Percentiles rank a stretch among this genome's conserved stretches.
Evolutionary conservation across 2,797 vertebrate species (phyloP).

Genomic region (Microctenopoma stevenorrisi): DNA sequence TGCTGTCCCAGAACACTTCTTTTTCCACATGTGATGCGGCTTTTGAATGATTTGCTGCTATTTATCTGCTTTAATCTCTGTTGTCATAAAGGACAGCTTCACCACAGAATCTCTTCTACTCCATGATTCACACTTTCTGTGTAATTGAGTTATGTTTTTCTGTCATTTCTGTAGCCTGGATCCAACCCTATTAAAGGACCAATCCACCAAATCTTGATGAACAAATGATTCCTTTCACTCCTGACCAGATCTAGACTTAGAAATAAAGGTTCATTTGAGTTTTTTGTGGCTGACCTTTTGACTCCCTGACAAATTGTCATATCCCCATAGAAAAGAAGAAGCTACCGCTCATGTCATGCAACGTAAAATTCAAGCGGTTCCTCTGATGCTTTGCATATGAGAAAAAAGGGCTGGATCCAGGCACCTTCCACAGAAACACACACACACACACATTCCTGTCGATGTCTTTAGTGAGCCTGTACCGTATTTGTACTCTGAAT

Average conservation of each 20-base stretch:
- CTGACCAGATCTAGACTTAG: too few species aligned
- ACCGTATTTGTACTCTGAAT: conserved; percentile 7
- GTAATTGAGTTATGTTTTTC: not conserved
- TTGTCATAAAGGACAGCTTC: not conserved
- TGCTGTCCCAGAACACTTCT: conserved; percentile 39
- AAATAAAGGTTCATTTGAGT: too few species aligned
- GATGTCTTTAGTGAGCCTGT: not conserved
- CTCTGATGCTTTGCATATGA: conserved; percentile 20
- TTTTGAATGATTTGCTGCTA: conserved; percentile 9
- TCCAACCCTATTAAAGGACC: conserved; percentile 2
- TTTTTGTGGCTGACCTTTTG: not conserved
- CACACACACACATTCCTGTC: not conserved
- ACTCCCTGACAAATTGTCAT: not conserved
- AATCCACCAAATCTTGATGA: too few species aligned
- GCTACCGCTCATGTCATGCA: too few species aligned
- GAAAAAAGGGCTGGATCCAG: conserved; percentile 31
- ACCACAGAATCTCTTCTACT: not conserved
- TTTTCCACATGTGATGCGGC: conserved; percentile 22
- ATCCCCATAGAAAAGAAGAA: not conserved
- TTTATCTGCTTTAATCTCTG: not conserved
- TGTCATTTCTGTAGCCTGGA: conserved; percentile 14
- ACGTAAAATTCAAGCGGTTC: conserved; percentile 1
- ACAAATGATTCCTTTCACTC: too few species aligned
- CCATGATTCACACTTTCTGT: not conserved
- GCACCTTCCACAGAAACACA: not conserved